These are phyloP conservation scores for Nothura maculosa DNA, from an alignment of 2,797 vertebrate species.

Conservation along the genomic window DNA sequence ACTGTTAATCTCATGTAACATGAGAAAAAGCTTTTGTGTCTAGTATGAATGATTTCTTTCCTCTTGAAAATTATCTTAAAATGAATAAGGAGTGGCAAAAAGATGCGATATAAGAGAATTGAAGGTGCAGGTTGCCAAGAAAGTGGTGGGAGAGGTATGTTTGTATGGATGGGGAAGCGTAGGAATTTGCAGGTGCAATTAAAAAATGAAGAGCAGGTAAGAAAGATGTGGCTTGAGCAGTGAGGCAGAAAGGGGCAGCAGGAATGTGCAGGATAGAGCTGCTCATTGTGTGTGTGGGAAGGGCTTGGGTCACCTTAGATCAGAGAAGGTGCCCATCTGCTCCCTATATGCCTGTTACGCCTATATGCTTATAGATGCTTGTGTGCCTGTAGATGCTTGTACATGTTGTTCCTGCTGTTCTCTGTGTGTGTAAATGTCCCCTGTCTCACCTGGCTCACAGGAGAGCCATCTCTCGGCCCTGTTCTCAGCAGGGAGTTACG, in stretches of 20 bases:
- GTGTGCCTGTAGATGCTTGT: too few species aligned
- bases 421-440: background rate
- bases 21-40: background rate
- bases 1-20: background rate
- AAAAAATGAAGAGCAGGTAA: background rate
- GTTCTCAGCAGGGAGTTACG: background rate
- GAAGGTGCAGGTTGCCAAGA: background rate
- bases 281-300: background rate
- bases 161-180: background rate
- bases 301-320: background rate
- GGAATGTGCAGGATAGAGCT: accelerated
- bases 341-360: background rate
- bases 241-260: background rate
- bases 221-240: background rate
- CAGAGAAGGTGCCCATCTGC: background rate
- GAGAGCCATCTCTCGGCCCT: background rate
- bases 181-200: background rate
- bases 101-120: background rate
- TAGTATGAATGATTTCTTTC: background rate
- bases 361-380: too few species aligned
- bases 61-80: background rate
- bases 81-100: background rate
- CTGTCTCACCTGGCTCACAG: background rate
- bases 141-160: too few species aligned
- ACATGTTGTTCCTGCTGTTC: background rate